Conservation (phyloP, 2,797 vertebrate species). For the Myripristis jacobus region DNA sequence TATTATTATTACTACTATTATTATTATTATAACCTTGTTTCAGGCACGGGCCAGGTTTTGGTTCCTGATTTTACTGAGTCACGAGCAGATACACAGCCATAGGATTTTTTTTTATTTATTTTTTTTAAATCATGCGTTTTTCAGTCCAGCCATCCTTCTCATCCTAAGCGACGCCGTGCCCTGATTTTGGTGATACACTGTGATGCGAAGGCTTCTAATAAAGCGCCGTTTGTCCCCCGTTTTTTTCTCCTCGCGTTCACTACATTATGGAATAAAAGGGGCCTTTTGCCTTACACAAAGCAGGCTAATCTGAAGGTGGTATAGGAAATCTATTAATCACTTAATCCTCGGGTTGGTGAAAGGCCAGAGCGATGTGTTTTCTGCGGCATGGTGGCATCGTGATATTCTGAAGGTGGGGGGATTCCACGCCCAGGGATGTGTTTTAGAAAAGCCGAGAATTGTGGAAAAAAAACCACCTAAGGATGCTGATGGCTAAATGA, state of each 20-base stretch:
- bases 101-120: neutral
- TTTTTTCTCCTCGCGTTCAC: constrained; percentile 32
- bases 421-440: too few relatives aligned
- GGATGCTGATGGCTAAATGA: too few relatives aligned
- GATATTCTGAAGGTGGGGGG: too few relatives aligned
- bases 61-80: constrained; percentile 26
- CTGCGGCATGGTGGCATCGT: constrained; percentile 1
- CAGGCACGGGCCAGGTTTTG: too few relatives aligned
- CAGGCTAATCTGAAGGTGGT: constrained; percentile 65
- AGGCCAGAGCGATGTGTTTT: constrained; percentile 7
- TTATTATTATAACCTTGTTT: too few relatives aligned
- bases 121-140: neutral
- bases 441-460: too few relatives aligned
- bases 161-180: neutral
- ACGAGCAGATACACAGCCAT: constrained; percentile 1
- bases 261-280: constrained; percentile 54
- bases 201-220: neutral
- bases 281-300: constrained; percentile 47
- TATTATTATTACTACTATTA: neutral
- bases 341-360: constrained; percentile 51
- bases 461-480: too few relatives aligned
- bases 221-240: too few relatives aligned
- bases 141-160: neutral
- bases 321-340: constrained; percentile 68
- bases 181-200: neutral